Evolutionary conservation across 2,888 invertebrate species (phyloP), one percentile per base, ranked within the genome.

Genomic region (Caenorhabditis drosophilae): DNA sequence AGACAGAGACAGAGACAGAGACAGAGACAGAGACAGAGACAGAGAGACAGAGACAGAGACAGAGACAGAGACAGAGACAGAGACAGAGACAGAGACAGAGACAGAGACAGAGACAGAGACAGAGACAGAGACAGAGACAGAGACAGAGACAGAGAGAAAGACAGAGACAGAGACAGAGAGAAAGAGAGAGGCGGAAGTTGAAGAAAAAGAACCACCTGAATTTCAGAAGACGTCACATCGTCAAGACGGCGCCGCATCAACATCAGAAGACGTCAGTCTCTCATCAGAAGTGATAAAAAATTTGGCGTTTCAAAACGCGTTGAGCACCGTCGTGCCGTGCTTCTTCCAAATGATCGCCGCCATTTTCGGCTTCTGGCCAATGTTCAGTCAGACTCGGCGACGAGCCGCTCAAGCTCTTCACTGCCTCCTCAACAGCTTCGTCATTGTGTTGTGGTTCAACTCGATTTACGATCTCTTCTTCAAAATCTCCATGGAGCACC

Each of bases 301-400:
- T 16, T n/a, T 45, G 16, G 7, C 16, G 18, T 45, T 45, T 16
- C 44, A 45, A 45, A 45, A 22, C 27, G 63, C 67, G 6, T 36
- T 59, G 16, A 51, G 58, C 18, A 44, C 58, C 34, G 42, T 67
- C 9, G 22, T 71, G n/a, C 70, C 70, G 2, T 56, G 64, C 15
- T 53, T 61, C 20, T 62, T 67, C 16, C 70, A 71, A 61, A 52
- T 61, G 34, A 18, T 67, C 50, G 31, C 58, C n/a, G 49, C 67
- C 1, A 12, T 64, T 11, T 71, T 64, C 38, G 67, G 67, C 2
- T 64, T 64, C 45, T 71, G 67, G 67, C 70, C 70, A 2, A 26
- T 57, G 6, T 52, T 53, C 36, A 41, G 54, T 2, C 11, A 41
- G 4, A 49, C 25, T 0, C 27, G 16, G 6, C 48, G 63, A 15